These are phyloP conservation scores for Pseudomyrmex concolor DNA, from an alignment of 1,140 invertebrate genomes.

Conservation along the genomic window DNA sequence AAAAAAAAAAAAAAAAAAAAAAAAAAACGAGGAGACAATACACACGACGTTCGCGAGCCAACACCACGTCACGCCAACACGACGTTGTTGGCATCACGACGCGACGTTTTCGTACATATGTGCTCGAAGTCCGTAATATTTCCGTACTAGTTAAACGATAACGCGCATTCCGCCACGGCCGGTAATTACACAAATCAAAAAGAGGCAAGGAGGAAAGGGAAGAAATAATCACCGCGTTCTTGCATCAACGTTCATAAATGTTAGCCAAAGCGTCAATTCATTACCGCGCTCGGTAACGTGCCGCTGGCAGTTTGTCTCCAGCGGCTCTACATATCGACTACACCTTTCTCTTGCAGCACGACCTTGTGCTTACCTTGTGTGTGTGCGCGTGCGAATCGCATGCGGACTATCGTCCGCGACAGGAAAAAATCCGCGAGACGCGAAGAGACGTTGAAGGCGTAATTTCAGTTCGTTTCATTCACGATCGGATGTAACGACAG, in stretches of 20 bases:
- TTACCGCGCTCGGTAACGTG: slow-evolving; percentile 37
- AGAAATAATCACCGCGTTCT: slow-evolving; percentile 44
- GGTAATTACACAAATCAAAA: slow-evolving; percentile 60
- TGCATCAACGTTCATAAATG: slow-evolving; percentile 57
- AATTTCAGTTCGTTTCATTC: slow-evolving; percentile 45
- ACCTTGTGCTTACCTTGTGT: slow-evolving; percentile 9
- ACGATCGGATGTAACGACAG: slow-evolving; percentile 39
- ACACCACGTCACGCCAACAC: neutral
- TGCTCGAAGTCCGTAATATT: slow-evolving; percentile 41
- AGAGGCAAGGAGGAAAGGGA: neutral
- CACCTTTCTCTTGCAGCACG: slow-evolving; percentile 30
- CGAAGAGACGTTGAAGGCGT: neutral
- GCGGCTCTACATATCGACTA: slow-evolving; percentile 29
- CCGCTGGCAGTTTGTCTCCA: slow-evolving; percentile 31
- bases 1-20: too few species aligned
- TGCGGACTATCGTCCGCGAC: slow-evolving; percentile 1
- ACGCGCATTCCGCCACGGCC: slow-evolving; percentile 30
- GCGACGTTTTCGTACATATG: neutral
- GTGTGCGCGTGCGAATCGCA: slow-evolving; percentile 11
- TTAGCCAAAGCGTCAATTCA: slow-evolving; percentile 58
- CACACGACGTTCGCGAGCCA: neutral
- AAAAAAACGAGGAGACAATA: neutral
- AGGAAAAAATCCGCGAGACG: neutral
- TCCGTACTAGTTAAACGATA: slow-evolving; percentile 42
- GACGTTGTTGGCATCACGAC: neutral